Conservation (phyloP, 2,113 vertebrate genomes). For the Bothrops jararaca region DNA sequence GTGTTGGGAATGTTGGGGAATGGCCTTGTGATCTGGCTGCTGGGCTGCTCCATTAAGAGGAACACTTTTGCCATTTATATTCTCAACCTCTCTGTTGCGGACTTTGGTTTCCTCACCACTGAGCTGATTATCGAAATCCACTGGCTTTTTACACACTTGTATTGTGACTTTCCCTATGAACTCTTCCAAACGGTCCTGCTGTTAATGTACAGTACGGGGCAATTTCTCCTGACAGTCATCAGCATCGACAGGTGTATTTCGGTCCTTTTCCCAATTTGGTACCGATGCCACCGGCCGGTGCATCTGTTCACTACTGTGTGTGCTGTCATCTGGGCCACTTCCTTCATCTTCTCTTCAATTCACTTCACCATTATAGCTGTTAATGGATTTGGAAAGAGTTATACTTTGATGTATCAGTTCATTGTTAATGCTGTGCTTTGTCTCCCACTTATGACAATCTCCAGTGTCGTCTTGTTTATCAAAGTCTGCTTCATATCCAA, state of each 20-base stretch:
- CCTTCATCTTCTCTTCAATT: not conserved
- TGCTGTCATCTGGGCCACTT: not conserved
- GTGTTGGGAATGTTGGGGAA: slow-evolving; percentile 2
- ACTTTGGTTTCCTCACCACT: not conserved
- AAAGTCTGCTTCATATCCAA: not conserved
- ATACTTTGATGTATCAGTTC: not conserved
- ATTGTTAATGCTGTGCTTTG: not conserved
- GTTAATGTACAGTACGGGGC: slow-evolving; percentile 35
- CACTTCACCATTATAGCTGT: not conserved
- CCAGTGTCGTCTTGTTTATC: not conserved
- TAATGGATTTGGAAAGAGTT: not conserved
- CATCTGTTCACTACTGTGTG: not conserved
- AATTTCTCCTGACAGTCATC: slow-evolving; percentile 30
- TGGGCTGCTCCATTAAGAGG: not conserved
- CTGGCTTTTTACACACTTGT: not conserved
- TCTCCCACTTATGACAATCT: not conserved
- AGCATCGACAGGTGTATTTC: not conserved
- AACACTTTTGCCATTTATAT: not conserved
- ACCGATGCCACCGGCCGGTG: not conserved
- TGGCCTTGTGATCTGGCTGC: slow-evolving; percentile 2
- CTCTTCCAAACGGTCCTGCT: not conserved
- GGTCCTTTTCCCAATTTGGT: not conserved
- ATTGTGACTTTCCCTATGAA: not conserved
- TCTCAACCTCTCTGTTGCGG: not conserved
- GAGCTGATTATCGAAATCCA: not conserved